phyloP scores from a whole-genome alignment of 2,113 vertebrate species.

The Baryphthengus martii region DNA sequence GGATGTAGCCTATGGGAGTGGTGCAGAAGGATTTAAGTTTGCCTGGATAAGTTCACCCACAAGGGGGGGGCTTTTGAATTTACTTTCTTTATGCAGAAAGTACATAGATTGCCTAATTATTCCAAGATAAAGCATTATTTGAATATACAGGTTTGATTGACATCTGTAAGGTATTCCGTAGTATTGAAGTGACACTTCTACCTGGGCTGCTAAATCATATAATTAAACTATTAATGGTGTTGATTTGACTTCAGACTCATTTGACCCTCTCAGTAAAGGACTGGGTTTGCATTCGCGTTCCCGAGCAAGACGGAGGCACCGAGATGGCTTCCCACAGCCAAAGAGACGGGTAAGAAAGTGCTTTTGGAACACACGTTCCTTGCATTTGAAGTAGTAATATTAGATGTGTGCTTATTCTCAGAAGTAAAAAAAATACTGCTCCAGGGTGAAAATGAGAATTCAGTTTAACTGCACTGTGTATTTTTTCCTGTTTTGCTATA shows the following conservation, averaged over 20 bases:
- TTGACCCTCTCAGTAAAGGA: slow-evolving; percentile 81
- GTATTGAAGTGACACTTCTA: not conserved
- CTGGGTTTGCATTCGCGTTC: slow-evolving; percentile 72
- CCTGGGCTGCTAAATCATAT: not conserved
- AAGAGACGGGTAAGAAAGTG: slow-evolving; percentile 83
- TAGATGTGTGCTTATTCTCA: not conserved
- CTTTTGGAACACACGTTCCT: not conserved
- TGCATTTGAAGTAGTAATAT: not conserved
- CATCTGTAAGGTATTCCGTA: not conserved
- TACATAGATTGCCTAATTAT: not conserved
- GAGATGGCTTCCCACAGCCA: slow-evolving; percentile 82
- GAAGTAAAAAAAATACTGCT: not conserved
- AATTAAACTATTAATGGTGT: slow-evolving; percentile 46
- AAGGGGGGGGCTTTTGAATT: not conserved
- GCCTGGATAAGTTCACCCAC: not conserved
- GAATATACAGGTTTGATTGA: not conserved
- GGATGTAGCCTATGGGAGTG: not conserved
- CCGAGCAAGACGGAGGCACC: slow-evolving; percentile 79
- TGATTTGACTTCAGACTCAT: slow-evolving; percentile 75
- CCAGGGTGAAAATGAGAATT: not conserved
- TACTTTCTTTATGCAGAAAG: not conserved
- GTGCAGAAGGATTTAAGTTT: not conserved
- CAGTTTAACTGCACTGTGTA: rapidly evolving
- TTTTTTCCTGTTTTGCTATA: not conserved
- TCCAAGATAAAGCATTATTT: not conserved